Conservation (phyloP, 2,113 vertebrate genomes). For the Talpa occidentalis region DNA sequence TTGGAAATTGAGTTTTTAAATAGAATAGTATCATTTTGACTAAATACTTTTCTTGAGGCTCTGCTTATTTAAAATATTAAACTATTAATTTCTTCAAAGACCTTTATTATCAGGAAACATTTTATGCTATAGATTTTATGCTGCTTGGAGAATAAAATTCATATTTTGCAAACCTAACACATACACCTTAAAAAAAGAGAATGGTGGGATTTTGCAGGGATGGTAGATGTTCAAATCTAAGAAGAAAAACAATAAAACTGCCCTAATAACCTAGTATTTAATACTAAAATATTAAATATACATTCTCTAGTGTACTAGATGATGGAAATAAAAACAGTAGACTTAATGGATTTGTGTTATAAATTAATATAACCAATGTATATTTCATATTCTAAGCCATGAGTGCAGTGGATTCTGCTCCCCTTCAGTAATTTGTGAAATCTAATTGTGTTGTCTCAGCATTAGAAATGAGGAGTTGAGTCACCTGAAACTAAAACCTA, state of each 20-base stretch:
- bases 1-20: background rate
- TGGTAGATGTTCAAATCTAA: background rate
- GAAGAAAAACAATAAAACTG: background rate
- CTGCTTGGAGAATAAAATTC: constrained; percentile 20
- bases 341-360: background rate
- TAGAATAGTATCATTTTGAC: background rate
- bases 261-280: background rate
- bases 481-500: constrained; percentile 1
- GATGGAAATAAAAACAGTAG: background rate
- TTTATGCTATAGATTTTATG: background rate
- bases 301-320: background rate
- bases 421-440: background rate
- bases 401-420: background rate
- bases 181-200: background rate
- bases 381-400: background rate
- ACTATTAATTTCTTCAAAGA: background rate
- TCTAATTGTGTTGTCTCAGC: background rate
- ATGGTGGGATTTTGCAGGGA: background rate
- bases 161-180: background rate
- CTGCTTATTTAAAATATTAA: background rate
- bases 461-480: background rate
- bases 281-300: too few species aligned
- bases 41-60: background rate
- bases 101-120: background rate
- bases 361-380: background rate